These are phyloP conservation scores for Parotocinclus haroldoi DNA, from an alignment of 2,797 vertebrate genomes.

Conservation along the genomic window DNA sequence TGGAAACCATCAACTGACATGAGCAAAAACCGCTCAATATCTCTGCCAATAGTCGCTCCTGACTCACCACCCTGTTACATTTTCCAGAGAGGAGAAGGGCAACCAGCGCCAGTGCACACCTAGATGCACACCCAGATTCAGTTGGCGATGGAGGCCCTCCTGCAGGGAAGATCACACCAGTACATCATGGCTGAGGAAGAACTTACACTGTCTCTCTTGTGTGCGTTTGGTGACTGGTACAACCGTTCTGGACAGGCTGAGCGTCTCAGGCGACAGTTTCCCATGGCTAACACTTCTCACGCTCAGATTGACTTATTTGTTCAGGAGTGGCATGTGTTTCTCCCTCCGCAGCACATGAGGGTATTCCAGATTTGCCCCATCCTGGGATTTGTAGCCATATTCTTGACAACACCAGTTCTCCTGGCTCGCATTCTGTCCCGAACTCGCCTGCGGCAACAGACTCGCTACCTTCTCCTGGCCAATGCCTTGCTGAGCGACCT, in stretches of 20 bases:
- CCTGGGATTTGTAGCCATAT: slow-evolving; percentile 61
- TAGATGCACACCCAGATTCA: slow-evolving; percentile 8
- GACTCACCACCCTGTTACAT: slow-evolving; percentile 20
- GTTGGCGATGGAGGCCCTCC: slow-evolving; percentile 31
- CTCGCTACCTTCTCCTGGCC: slow-evolving; percentile 74
- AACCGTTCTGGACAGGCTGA: slow-evolving; percentile 55
- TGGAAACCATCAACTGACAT: slow-evolving; percentile 50
- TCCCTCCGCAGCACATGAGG: slow-evolving; percentile 52
- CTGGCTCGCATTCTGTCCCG: slow-evolving; percentile 68
- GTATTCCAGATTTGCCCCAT: slow-evolving; percentile 68
- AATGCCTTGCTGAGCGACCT: slow-evolving; percentile 74
- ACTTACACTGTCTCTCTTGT: slow-evolving; percentile 43
- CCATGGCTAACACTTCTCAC: slow-evolving; percentile 39
- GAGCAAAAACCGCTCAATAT: slow-evolving; percentile 39
- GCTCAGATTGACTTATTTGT: slow-evolving; percentile 50
- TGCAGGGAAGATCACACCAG: slow-evolving; percentile 28
- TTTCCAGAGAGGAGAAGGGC: slow-evolving; percentile 7
- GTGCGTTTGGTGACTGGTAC: slow-evolving; percentile 53
- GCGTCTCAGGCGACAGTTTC: slow-evolving; percentile 46
- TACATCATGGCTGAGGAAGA: slow-evolving; percentile 28
- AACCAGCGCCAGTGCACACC: background rate
- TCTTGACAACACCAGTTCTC: slow-evolving; percentile 68
- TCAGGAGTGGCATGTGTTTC: slow-evolving; percentile 53
- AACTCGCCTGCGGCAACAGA: slow-evolving; percentile 65
- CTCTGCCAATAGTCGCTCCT: slow-evolving; percentile 5